Evolutionary conservation across 1,140 invertebrate species (phyloP), one percentile per base, ranked within the genome.

Genomic region (Drosophila kohkoa): DNA sequence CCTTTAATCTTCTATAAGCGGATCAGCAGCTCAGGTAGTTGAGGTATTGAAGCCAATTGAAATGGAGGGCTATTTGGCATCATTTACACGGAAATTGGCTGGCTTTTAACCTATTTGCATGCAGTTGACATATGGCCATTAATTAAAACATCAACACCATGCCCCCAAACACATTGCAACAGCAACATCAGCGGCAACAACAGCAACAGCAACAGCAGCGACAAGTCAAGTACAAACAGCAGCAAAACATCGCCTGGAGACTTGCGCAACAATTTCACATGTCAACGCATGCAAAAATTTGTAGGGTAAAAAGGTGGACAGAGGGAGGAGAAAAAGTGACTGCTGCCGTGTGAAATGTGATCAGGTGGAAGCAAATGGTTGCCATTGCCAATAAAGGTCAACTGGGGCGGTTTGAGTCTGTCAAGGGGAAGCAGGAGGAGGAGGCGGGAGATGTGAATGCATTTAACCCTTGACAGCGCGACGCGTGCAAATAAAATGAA

Each of bases 391-490:
- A 83, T 83, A 80, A 83, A 83, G 81, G 81, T 83, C 77, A 83
- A 77, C 73, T 63, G 7, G 52, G 43, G 16, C n/a, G 41, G 43
- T 46, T 51, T 43, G 45, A 52, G 41, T 32, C 16, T 20, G 4
- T 25, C 3, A 11, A 46, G n/a, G 60, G 11, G 20, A 25, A 25
- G 20, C 20, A 25, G 20, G 16, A 20, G 20, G 20, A 25, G 20
- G 20, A 25, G 20, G 3, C 20, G 20, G 3, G 7, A 46, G 45
- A 10, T 66, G 45, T 45, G 73, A 45, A 76, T 82, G 64, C 76
- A 82, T 79, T 83, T 83, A 83, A 83, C 81, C 73, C 81, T 72
- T 83, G 82, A 83, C 81, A 83, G 72, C 81, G 81, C 81, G 77
- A 76, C 55, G 77, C 81, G 81, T 77, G 77, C 77, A 83, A 83